Conservation (phyloP, 2,113 vertebrate genomes). For the Neoarius graeffei region DNA sequence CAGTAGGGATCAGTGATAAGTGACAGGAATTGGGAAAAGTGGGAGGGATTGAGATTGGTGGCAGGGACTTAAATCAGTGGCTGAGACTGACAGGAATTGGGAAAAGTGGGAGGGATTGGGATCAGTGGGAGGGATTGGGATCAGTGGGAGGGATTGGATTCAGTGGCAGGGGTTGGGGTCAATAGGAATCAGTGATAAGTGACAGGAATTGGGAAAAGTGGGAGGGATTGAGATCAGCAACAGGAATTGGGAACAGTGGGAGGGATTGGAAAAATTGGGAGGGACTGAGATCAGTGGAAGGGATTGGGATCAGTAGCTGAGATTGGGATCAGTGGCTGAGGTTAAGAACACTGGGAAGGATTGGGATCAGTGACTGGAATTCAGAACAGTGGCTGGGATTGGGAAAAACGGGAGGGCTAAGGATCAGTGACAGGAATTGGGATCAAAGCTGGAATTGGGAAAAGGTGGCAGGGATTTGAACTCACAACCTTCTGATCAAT, state of each 20-base stretch:
- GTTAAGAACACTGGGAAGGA: background rate
- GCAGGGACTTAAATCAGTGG: background rate
- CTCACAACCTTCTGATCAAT: background rate
- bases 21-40: background rate
- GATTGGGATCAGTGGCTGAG: background rate
- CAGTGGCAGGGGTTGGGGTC: background rate
- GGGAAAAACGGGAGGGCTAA: too few relatives aligned
- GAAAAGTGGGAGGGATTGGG: background rate
- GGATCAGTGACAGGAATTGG: background rate
- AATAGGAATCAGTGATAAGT: background rate
- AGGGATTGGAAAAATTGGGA: background rate
- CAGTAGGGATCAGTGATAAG: background rate
- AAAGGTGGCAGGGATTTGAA: background rate
- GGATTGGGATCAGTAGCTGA: background rate
- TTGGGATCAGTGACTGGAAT: background rate
- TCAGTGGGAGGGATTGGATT: background rate
- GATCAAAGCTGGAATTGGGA: background rate
- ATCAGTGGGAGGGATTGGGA: background rate
- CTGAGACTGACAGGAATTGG: background rate
- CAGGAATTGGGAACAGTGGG: background rate
- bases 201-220: background rate
- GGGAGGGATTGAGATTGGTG: background rate
- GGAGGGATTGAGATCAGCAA: background rate
- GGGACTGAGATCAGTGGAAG: background rate
- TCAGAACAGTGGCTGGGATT: background rate